Base-by-base conservation (phyloP, 1,140 invertebrate genomes). In the Stenopsyche tienmushanensis region DNA sequence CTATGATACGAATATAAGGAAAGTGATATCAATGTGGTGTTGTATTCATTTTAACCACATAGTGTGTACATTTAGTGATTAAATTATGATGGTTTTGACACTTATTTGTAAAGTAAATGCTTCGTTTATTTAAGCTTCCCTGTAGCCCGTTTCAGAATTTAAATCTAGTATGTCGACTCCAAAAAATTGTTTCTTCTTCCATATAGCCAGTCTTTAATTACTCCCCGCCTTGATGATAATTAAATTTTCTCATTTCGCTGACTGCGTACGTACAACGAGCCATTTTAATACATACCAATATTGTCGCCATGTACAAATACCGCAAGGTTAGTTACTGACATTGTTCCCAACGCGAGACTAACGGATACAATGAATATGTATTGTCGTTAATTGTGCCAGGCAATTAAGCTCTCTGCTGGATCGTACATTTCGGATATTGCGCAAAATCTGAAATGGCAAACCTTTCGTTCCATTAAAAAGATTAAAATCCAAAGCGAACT, bases 361-460 rank as follows among this genome's bases (percentile, higher is more conserved):
- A 73, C 71, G 71, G 64, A 63, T 62, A 72, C 74, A 75, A 77
- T 79, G 75, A 76, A 79, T 77, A 77, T 78, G 77, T 77, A 79
- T 78, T 75, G 71, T 72, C 72, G 71, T 74, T 77, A 77, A 78
- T 78, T 78, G 76, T 75, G 72, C 72, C 74, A 73, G 75, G 72
- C 74, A 76, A 78, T 78, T 79, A 78, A 73, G 73, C 68, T 71
- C 65, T 59, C 65, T 66, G 68, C 49, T 64, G 49, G 57, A 13
- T 60, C 57, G 57, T 60, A 60, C 17, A 15, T 60, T 60, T 26
- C 17, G 13, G 44, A 8, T 15, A 18, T 47, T 8, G 44, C 44
- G 44, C 44, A 47, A 47, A 47, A 47, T 47, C 44, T 47, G 44
- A 47, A 47, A 47, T 20, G 10, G 44, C 44, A 47, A 47, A 13